These are phyloP conservation scores for Notamacropus eugenii DNA, from an alignment of 2,797 vertebrate genomes.

Conservation along the genomic window DNA sequence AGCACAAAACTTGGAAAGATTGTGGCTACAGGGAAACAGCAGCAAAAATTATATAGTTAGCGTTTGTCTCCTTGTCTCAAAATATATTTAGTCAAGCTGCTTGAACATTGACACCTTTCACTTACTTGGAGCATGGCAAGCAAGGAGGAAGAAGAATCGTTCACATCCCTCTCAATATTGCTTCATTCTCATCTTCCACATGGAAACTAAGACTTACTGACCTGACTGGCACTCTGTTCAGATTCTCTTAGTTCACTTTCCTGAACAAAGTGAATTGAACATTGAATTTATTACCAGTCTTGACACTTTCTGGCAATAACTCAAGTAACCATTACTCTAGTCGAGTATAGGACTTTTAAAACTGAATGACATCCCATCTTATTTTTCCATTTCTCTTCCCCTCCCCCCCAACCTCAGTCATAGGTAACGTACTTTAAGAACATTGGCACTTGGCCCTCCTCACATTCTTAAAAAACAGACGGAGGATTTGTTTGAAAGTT, in stretches of 20 bases:
- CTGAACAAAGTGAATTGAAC: neutral
- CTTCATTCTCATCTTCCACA: neutral
- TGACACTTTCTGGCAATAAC: neutral
- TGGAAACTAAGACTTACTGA: neutral
- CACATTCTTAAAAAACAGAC: neutral
- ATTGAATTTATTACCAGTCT: neutral
- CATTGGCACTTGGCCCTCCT: neutral
- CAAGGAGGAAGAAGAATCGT: neutral
- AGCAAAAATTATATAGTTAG: slow-evolving; percentile 12
- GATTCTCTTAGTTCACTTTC: neutral
- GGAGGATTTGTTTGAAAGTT: neutral
- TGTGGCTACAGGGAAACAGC: neutral
- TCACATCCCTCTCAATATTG: neutral
- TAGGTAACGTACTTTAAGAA: neutral
- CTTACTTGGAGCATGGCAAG: neutral
- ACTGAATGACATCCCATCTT: neutral
- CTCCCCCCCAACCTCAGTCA: neutral
- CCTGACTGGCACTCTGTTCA: neutral
- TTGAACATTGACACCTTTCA: neutral
- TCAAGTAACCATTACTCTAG: neutral
- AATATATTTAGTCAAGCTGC: slow-evolving; percentile 20
- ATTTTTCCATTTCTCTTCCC: neutral
- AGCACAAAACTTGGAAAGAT: neutral
- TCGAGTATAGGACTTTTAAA: neutral
- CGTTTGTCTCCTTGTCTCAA: neutral